Conservation (phyloP, 2,888 invertebrate genomes). For the Mythimna ferrago region DNA sequence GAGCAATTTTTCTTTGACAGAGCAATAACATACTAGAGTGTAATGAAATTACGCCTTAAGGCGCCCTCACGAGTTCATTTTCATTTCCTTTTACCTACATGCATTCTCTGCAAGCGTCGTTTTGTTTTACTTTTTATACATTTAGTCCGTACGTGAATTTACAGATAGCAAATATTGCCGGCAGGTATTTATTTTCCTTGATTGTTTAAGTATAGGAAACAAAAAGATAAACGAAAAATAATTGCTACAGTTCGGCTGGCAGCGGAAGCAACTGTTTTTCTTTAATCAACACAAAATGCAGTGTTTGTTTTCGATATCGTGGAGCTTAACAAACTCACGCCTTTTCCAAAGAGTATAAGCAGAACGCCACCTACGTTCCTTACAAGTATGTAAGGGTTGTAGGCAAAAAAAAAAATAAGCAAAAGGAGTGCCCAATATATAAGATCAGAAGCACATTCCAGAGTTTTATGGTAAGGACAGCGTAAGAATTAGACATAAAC, state of each 20-base stretch:
- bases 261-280: not conserved
- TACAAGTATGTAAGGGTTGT: too few relatives aligned
- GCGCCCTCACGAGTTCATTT: conserved; percentile 34
- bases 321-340: not conserved
- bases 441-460: too few relatives aligned
- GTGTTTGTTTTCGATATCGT: conserved; percentile 6
- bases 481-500: too few relatives aligned
- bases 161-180: conserved; percentile 26
- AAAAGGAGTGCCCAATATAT: too few relatives aligned
- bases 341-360: not conserved
- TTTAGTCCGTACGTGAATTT: conserved; percentile 21
- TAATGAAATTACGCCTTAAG: conserved; percentile 60
- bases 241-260: not conserved
- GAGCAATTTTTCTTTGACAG: conserved; percentile 65
- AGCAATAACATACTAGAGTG: conserved; percentile 60
- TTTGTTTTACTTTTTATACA: conserved; percentile 30
- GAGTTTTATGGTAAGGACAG: too few relatives aligned
- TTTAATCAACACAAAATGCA: not conserved
- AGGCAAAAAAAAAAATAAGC: too few relatives aligned
- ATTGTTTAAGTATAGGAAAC: conserved; percentile 21
- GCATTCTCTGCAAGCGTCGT: conserved; percentile 48
- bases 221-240: not conserved
- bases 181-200: conserved; percentile 21
- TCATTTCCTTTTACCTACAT: conserved; percentile 39
- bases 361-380: not conserved